Conservation (phyloP, 2,888 invertebrate genomes). For the Apoda limacodes region DNA sequence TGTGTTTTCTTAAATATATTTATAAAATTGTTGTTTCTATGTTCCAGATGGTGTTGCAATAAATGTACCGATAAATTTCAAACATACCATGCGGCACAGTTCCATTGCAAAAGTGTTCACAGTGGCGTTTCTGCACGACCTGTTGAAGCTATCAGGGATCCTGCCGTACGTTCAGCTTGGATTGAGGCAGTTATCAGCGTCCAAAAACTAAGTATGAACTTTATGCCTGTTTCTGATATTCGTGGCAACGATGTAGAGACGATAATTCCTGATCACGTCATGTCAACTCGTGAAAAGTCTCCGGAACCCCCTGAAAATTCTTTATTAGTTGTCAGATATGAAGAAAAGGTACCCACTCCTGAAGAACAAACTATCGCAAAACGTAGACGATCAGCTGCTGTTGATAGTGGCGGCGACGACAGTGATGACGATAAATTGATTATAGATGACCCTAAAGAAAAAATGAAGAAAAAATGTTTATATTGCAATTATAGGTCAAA, state of each 20-base stretch:
- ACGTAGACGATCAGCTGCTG: conserved; percentile 19
- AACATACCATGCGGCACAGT: conserved; percentile 52
- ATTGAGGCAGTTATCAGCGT: conserved; percentile 27
- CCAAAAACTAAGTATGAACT: conserved; percentile 33
- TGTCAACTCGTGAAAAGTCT: conserved; percentile 1
- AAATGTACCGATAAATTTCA: conserved; percentile 36
- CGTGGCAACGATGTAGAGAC: not conserved
- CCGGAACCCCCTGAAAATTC: conserved; percentile 32
- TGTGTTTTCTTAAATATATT: conserved; percentile 1
- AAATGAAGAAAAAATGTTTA: conserved; percentile 27
- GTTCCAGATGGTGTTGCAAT: conserved; percentile 53
- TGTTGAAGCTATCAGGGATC: conserved; percentile 36
- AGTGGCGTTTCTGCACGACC: conserved; percentile 28
- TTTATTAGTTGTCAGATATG: conserved; percentile 46
- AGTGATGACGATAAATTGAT: conserved; percentile 38
- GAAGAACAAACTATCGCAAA: conserved; percentile 22
- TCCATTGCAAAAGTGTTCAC: conserved; percentile 43
- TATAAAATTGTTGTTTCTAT: conserved; percentile 1
- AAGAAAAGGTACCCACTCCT: conserved; percentile 34
- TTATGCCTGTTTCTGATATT: conserved; percentile 2
- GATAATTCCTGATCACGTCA: conserved; percentile 2
- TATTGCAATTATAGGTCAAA: conserved; percentile 31
- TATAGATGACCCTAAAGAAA: conserved; percentile 30
- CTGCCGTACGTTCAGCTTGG: conserved; percentile 36
- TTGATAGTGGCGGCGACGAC: conserved; percentile 22